Conservation (phyloP, 2,797 vertebrate species). For the Heterohyrax brucei region DNA sequence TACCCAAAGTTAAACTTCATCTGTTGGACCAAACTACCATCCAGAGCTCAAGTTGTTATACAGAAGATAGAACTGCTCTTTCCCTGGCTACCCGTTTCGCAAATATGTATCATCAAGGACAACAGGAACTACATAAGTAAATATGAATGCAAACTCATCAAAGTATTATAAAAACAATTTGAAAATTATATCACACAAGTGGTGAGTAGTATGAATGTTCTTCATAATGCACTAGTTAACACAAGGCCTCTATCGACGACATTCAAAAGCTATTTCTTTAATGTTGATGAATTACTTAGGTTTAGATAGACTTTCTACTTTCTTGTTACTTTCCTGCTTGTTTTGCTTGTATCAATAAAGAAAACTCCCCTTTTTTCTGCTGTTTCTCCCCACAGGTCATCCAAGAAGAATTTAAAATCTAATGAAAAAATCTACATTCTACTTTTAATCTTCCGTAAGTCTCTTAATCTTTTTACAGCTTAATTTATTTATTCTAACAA, state of each 20-base stretch:
- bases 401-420: constrained; percentile 67
- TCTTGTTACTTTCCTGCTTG: constrained; percentile 45
- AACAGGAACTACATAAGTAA: not conserved
- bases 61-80: not conserved
- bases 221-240: not conserved
- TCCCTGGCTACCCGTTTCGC: not conserved
- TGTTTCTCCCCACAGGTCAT: constrained; percentile 72
- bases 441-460: constrained; percentile 45
- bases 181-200: not conserved
- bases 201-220: not conserved
- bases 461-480: constrained; percentile 52
- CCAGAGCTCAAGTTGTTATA: not conserved
- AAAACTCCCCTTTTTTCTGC: constrained; percentile 38
- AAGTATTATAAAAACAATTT: constrained; percentile 38
- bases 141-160: not conserved
- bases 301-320: constrained; percentile 68
- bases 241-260: not conserved
- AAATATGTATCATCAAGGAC: not conserved
- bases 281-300: constrained; percentile 25
- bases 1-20: not conserved
- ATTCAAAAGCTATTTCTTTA: constrained; percentile 42
- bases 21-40: not conserved
- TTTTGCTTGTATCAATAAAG: constrained; percentile 21
- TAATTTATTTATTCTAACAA: constrained; percentile 26
- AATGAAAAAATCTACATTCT: constrained; percentile 37